Base-by-base conservation (phyloP, 2,113 vertebrate species). In the Ciconia maguari region DNA sequence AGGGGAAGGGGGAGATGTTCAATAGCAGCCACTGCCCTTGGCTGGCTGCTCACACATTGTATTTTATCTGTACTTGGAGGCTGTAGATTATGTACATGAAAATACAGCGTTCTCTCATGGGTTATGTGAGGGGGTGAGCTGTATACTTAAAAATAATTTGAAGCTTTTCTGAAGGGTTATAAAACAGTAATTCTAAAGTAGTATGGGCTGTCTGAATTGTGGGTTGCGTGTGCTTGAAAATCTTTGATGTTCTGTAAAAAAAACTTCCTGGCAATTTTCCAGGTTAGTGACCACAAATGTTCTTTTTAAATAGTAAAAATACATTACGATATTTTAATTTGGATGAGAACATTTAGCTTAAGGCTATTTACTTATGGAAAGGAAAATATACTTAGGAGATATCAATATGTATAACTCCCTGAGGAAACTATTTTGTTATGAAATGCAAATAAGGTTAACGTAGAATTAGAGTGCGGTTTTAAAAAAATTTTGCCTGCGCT, bases 351-450 rank as follows among this genome's bases (percentile, higher is more conserved):
- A 10, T 83, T 61, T 84, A 58, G 89, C 95, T 87, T 49, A 30
- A 94, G 89, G 96, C 87, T 93, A 7, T 93, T 91, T 85, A 58
- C 89, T 86, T 81, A 25, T 32, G 66, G 81, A 86, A 84, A 74
- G 90, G 70, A 29, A 74, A 83, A 58, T 27, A 9, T 48, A 21
- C 91, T 85, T 80, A 30, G 82, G 75, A 88, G 68, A 74, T 95
- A 91, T 85, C 94, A 93, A 85, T 89, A 87, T 94, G 92, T 89
- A 87, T 76, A 89, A 72, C 85, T 83, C 87, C 95, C 83, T 3
- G 66, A 87, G 91, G 89, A 79, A 66, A 66, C 8, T 18, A 0
- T 57, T 91, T 79, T 71, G 57, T 38, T 89, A 48, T 38, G 94
- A 83, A 76, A 83, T 90, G 87, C 87, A 96, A 82, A 95, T 76